Conservation (phyloP, 2,797 vertebrate genomes). For the Morelia viridis region DNA sequence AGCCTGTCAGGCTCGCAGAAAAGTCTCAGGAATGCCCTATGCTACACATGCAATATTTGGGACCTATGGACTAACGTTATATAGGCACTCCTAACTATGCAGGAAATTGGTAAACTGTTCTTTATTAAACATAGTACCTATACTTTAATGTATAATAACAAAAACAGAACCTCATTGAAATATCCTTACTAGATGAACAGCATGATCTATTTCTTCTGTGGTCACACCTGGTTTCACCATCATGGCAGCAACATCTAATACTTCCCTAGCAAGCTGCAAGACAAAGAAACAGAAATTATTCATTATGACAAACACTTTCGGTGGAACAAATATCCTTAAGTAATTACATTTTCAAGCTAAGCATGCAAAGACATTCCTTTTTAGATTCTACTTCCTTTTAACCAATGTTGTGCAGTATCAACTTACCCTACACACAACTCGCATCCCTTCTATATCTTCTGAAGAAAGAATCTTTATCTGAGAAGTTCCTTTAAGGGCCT, state of each 20-base stretch:
- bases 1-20: neutral
- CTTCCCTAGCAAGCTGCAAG: conserved; percentile 92
- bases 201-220: conserved; percentile 97
- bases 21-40: neutral
- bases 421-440: conserved; percentile 91
- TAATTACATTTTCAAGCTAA: neutral
- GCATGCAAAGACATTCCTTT: neutral
- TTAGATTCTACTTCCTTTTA: neutral
- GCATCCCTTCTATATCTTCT: conserved; percentile 96
- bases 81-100: neutral
- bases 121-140: neutral
- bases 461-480: conserved; percentile 94
- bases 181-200: conserved; percentile 91
- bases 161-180: conserved; percentile 41
- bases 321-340: neutral
- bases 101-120: neutral
- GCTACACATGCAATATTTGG: neutral
- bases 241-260: conserved; percentile 91
- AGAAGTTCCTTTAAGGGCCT: conserved; percentile 96
- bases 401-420: rapidly evolving
- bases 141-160: neutral
- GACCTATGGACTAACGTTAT: neutral
- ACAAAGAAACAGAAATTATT: conserved; percentile 17
- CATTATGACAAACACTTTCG: conserved; percentile 34
- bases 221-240: conserved; percentile 96